Evolutionary conservation across 2,797 vertebrate genomes (phyloP).

Genomic region (Amniataba percoides): DNA sequence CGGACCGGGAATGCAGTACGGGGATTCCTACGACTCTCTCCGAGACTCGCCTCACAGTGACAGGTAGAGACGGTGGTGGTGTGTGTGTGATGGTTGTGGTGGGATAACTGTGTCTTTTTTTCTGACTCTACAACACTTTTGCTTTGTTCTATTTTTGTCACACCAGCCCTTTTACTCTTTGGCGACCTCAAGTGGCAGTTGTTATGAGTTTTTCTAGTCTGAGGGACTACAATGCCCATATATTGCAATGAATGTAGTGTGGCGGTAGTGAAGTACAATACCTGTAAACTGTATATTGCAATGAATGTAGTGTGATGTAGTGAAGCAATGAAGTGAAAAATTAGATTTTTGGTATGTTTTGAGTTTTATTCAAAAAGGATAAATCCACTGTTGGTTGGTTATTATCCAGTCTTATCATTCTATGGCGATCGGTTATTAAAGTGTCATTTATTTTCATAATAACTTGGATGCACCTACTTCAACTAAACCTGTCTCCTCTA

Average conservation of each 20-base stretch:
- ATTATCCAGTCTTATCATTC: background rate
- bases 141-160: slow-evolving; percentile 8
- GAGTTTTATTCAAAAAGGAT: background rate
- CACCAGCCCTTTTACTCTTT: slow-evolving; percentile 23
- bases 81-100: background rate
- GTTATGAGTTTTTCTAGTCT: background rate
- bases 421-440: background rate
- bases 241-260: background rate
- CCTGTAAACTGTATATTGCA: too few relatives aligned
- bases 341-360: background rate
- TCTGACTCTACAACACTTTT: slow-evolving; percentile 19
- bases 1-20: slow-evolving; percentile 87
- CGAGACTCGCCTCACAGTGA: slow-evolving; percentile 97
- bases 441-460: background rate
- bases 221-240: slow-evolving; percentile 8
- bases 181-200: slow-evolving; percentile 54
- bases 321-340: too few relatives aligned
- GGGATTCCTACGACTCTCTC: slow-evolving; percentile 95
- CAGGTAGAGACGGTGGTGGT: slow-evolving; percentile 84
- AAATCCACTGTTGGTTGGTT: background rate
- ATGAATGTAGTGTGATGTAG: too few relatives aligned
- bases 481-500: background rate
- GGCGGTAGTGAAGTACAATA: too few relatives aligned
- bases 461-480: background rate
- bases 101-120: slow-evolving; percentile 6